Percentiles rank a stretch among this genome's conserved stretches.
Evolutionary conservation across 2,113 vertebrate species (phyloP).

Genomic region (Platycercus adscitus): DNA sequence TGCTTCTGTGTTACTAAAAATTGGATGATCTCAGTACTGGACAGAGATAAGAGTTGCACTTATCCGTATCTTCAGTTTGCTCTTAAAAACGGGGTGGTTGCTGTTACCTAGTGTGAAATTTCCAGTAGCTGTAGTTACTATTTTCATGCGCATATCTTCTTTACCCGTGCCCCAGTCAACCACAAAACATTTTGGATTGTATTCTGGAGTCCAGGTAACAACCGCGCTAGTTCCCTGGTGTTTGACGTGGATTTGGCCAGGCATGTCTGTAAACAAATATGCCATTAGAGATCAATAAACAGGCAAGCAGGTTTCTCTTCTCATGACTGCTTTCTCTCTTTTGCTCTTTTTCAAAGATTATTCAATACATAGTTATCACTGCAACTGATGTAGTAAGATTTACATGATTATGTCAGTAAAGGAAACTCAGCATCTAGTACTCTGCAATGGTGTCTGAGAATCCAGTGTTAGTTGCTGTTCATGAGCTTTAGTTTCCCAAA

Average conservation of each 20-base stretch:
- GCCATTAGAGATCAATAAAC: neutral
- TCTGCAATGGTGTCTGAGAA: neutral
- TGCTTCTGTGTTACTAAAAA: neutral
- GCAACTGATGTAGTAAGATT: neutral
- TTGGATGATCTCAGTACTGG: neutral
- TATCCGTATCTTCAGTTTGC: neutral
- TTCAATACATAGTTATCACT: neutral
- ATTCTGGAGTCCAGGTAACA: conserved; percentile 59
- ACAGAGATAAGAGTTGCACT: neutral
- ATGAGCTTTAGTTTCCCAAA: neutral
- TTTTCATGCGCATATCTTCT: conserved; percentile 46
- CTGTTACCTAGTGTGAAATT: conserved; percentile 46
- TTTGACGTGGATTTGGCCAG: conserved; percentile 41
- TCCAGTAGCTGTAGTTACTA: neutral
- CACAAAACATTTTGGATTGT: conserved; percentile 52
- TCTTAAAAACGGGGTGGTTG: neutral
- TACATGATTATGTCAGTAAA: neutral
- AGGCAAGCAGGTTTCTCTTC: neutral
- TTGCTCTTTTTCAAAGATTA: neutral
- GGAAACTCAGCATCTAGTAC: neutral
- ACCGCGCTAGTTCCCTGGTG: neutral
- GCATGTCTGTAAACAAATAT: conserved; percentile 39
- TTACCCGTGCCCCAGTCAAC: conserved; percentile 62
- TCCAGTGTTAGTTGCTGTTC: neutral
- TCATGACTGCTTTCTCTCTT: neutral